These are phyloP conservation scores for Luperina testacea DNA, from an alignment of 2,888 invertebrate species.

Conservation along the genomic window DNA sequence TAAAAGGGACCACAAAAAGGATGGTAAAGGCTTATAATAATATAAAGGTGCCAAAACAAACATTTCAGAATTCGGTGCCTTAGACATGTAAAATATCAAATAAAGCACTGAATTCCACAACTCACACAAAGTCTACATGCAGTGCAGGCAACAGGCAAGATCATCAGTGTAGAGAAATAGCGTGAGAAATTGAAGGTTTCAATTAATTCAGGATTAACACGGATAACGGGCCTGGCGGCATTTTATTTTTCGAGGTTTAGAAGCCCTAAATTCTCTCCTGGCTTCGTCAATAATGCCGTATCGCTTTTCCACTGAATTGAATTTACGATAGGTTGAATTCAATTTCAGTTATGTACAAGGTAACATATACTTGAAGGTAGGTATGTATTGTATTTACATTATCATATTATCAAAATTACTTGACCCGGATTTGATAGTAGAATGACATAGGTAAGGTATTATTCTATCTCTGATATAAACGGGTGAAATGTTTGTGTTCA, in stretches of 20 bases:
- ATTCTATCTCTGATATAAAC: constrained; percentile 18
- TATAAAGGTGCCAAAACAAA: background rate
- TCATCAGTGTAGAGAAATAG: background rate
- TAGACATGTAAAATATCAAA: background rate
- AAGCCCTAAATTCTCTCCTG: background rate
- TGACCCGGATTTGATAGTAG: constrained; percentile 54
- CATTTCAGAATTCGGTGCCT: background rate
- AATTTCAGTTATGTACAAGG: background rate
- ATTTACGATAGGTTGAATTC: background rate
- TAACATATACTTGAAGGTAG: background rate
- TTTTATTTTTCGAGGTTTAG: background rate
- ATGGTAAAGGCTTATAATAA: background rate
- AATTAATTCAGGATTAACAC: constrained; percentile 1
- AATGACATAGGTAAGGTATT: constrained; percentile 2
- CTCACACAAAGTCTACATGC: background rate
- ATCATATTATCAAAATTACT: constrained; percentile 28
- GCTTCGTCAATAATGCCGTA: background rate
- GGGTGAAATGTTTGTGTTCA: constrained; percentile 10
- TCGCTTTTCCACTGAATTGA: background rate
- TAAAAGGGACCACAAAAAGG: background rate
- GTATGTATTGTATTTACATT: background rate
- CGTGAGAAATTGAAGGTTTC: background rate
- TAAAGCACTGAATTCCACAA: background rate
- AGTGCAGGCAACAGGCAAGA: background rate
- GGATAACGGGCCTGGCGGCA: background rate